Evolutionary conservation across 2,113 vertebrate genomes (phyloP), one percentile per base, ranked within the genome.

Genomic region (human): DNA sequence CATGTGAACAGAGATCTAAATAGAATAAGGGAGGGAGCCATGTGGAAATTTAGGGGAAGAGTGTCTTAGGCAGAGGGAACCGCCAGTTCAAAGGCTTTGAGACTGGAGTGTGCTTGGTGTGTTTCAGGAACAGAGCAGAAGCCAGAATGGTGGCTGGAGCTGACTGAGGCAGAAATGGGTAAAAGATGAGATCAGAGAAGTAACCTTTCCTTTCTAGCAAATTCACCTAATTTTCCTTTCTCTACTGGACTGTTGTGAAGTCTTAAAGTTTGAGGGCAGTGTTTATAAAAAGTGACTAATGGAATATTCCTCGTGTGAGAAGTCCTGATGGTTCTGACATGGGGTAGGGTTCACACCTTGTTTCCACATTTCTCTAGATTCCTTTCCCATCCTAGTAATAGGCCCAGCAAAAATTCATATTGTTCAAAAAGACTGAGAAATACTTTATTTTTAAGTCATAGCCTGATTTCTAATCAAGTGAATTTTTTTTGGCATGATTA

Each of bases 401-500:
- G 40, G 23, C 20, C 38, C 45, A 88, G 30, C 16, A 70, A 95
- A 91, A 83, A 70, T 32, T 84, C 43, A 66, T 13, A 35, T 59
- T 70, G 48, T 55, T 80, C 25, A n/a, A 38, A 92, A 85, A 95
- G 6, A 79, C 68, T 3, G 87, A 35, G 32, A 50, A 45, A 27
- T 61, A 38, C 84, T 83, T 94, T 59, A 32, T 72, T 90, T 83
- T 61, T 14, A 76, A 96, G 18, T 64, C n/a, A 57, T 18, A 79
- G 27, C 17, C 85, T 79, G 13, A 57, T 89, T 93, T 94, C 64
- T 66, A 94, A 91, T 48, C 5, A 50, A 80, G 16, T 25, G 40
- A 66, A 89, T 87, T 82, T 94, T 57, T 64, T 40, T 92, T 64
- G 64, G 20, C 45, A 87, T 66, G 11, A 8, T 22, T 68, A 20